Evolutionary conservation across 2,797 vertebrate genomes (phyloP).

Genomic region (Gila robusta): DNA sequence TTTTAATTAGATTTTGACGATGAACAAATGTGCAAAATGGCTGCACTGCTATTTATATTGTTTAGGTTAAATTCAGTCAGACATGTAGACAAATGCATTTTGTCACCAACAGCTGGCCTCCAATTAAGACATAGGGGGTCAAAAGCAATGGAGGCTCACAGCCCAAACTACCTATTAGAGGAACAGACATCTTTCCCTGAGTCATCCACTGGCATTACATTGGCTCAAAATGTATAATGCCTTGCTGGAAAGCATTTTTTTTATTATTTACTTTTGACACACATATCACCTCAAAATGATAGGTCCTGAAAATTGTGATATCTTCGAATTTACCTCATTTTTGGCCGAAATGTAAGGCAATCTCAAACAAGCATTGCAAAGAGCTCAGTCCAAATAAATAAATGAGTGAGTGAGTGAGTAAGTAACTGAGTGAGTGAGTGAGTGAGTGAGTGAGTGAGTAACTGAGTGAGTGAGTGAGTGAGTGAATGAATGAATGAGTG

Average conservation of each 20-base stretch:
- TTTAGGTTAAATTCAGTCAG: conserved; percentile 71
- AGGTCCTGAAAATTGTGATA: background rate
- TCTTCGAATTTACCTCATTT: background rate
- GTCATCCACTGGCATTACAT: conserved; percentile 61
- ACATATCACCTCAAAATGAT: conserved; percentile 8
- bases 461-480: background rate
- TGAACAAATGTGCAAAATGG: conserved; percentile 74
- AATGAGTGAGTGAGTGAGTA: background rate
- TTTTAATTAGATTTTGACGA: conserved; percentile 81
- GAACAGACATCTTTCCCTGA: conserved; percentile 60
- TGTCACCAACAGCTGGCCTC: conserved; percentile 80
- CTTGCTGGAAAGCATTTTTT: background rate
- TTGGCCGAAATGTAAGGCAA: too few relatives aligned
- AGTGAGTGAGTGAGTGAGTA: background rate
- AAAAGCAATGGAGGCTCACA: conserved; percentile 66
- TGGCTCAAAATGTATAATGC: conserved; percentile 30
- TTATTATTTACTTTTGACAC: background rate
- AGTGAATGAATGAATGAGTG: background rate
- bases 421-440: background rate
- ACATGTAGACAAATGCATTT: conserved; percentile 82
- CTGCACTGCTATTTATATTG: conserved; percentile 69
- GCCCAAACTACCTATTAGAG: conserved; percentile 69
- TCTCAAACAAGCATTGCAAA: too few relatives aligned
- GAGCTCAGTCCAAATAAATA: too few relatives aligned
- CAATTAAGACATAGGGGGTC: conserved; percentile 66